Percentiles rank a stretch among this genome's conserved stretches.
Conservation (phyloP, 2,888 invertebrate genomes). For the Tinea semifulvella region DNA sequence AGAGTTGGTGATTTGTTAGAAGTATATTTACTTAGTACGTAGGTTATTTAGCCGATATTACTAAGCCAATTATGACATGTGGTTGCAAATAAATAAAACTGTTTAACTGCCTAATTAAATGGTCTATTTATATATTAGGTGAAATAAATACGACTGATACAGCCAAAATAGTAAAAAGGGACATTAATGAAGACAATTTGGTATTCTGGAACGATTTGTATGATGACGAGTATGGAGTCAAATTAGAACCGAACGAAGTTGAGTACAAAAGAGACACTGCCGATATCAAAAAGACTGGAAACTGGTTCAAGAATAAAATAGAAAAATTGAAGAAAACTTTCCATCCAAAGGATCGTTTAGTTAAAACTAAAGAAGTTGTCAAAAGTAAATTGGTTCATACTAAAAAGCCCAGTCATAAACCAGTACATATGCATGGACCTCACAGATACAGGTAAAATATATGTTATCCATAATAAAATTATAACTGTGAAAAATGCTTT, state of each 20-base stretch:
- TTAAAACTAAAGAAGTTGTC: background rate
- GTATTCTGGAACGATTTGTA: slow-evolving; percentile 52
- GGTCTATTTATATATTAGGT: too few relatives aligned
- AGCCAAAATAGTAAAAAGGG: slow-evolving; percentile 34
- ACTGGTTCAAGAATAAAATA: slow-evolving; percentile 10
- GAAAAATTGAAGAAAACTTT: background rate
- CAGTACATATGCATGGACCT: too few relatives aligned
- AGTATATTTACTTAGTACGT: too few relatives aligned
- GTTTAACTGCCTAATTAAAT: too few relatives aligned
- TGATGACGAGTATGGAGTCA: slow-evolving; percentile 48
- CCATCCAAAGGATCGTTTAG: background rate
- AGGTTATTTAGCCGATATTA: too few relatives aligned
- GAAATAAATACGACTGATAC: background rate
- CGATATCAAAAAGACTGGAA: slow-evolving; percentile 23
- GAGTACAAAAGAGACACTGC: background rate
- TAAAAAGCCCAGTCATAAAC: background rate
- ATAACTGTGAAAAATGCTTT: too few relatives aligned
- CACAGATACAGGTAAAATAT: too few relatives aligned
- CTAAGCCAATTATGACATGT: too few relatives aligned
- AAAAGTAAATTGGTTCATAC: background rate
- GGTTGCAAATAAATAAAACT: too few relatives aligned
- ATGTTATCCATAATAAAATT: too few relatives aligned
- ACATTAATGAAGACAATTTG: slow-evolving; percentile 28
- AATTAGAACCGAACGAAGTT: slow-evolving; percentile 24
- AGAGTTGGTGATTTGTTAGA: too few relatives aligned